These are phyloP conservation scores for Diorhabda elongata DNA, from an alignment of 1,140 invertebrate species.

Conservation along the genomic window DNA sequence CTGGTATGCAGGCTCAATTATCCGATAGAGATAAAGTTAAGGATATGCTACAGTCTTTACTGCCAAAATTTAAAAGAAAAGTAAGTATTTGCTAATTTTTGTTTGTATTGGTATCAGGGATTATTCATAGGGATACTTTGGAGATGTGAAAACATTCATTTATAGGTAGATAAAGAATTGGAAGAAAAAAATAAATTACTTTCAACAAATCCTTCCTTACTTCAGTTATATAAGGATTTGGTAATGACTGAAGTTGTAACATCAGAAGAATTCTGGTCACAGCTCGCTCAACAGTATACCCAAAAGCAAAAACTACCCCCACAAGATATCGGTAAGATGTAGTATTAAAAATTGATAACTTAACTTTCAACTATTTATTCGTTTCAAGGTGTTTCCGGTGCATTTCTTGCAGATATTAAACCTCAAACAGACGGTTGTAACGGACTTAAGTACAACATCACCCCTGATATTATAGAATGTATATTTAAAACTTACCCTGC, in stretches of 20 bases:
- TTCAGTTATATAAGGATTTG: conserved; percentile 87
- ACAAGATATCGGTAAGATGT: conserved; percentile 72
- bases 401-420: conserved; percentile 90
- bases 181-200: conserved; percentile 84
- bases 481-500: conserved; percentile 99
- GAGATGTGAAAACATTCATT: background rate
- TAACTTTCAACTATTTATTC: background rate
- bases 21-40: conserved; percentile 92
- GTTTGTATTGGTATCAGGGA: too few species aligned
- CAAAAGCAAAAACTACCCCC: conserved; percentile 65
- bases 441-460: conserved; percentile 95
- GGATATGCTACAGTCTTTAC: conserved; percentile 81
- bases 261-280: conserved; percentile 94
- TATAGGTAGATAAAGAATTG: conserved; percentile 78
- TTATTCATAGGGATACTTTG: too few species aligned
- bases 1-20: conserved; percentile 75
- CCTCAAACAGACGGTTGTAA: conserved; percentile 96
- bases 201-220: conserved; percentile 76
- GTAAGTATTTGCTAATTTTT: conserved; percentile 20
- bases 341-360: background rate
- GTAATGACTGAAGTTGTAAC: conserved; percentile 91
- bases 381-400: conserved; percentile 71
- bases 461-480: conserved; percentile 92
- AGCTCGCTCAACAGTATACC: conserved; percentile 75
- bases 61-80: conserved; percentile 94